Evolutionary conservation across 1,140 invertebrate genomes (phyloP), one percentile per base, ranked within the genome.

Genomic region (Homarus americanus): DNA sequence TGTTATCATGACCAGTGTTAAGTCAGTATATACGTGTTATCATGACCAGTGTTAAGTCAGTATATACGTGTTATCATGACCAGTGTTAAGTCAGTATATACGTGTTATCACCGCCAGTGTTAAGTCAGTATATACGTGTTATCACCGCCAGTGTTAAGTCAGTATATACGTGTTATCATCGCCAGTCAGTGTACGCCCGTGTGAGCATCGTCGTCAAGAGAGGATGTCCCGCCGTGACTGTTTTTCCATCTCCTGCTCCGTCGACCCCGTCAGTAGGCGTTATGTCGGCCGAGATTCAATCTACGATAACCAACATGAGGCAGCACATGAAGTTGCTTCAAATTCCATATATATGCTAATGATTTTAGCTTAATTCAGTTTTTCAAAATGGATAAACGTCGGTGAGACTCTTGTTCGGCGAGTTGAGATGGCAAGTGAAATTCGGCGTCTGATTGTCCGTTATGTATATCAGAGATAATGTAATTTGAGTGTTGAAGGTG

Each of bases 271-370:
- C 83, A 85, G 83, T 44, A 49, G 69, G 41, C 44, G 66, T 73
- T 85, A 53, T 75, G 66, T 72, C 44, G 40, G 15, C 28, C 69
- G 20, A 24, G 83, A 85, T 85, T 85, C 83, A 85, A 75, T 85
- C 83, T 75, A 58, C 83, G 83, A 85, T 85, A 85, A 85, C 83
- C 66, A 15, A 36, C 66, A 72, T 53, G 69, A 85, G 72, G 66
- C 66, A 75, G 24, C 66, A 73, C 41, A 28, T 85, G 66, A 28
- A 85, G 40, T 72, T 75, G 44, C 41, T 85, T 85, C 83, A 49
- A 73, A 85, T 85, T 85, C 83, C 38, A 85, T 85, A 85, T 85
- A 85, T 85, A 85, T 85, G 83, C 83, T 85, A 85, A 85, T 85
- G 83, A 73, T 73, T 75, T 34, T 75, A 72, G 83, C 72, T 85